Base-by-base conservation (phyloP, 2,888 invertebrate species). In the Ophonus ardosiacus region DNA sequence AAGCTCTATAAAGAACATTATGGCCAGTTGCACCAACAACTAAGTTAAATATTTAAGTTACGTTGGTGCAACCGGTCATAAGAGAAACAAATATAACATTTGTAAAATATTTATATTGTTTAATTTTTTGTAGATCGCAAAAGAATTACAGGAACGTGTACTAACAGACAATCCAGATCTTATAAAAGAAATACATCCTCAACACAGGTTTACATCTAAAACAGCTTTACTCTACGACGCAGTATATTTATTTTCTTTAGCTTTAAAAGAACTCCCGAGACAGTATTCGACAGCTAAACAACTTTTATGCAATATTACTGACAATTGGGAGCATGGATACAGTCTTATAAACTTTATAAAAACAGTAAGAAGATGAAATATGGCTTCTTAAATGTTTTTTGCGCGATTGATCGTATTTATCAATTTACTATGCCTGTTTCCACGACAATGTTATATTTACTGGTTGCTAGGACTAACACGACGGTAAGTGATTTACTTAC, bases 161-260 rank as follows among this genome's bases (percentile, higher is more conserved):
- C 71, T 21, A 83, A 68, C 31, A 56, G 24, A 59, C 43, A 85
- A 80, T 61, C 38, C 82, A 85, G n/a, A 31, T 18, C 61, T 65
- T 40, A 85, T 68, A 86, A 18, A 38, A 59, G 31, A 59, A 86
- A 56, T 84, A 81, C 78, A 78, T 84, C 4, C 87, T 86, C 87
- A 88, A 86, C 81, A 85, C 71, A 40, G 65, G 68, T 68, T 95
- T n/a, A 92, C 93, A 92, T 93, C 96, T 7, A 95, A 96, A 89
- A 94, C 96, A 86, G 98, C 97, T 6, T 92, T 98, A 86, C 93
- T 97, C 87, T 96, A 96, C 89, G 98, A 98, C 90, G 96, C 97
- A 0, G 96, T 98, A 13, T 93, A 94, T 87, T 91, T 98, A 87
- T 96, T 97, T 90, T 95, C 96, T n/a, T 93, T 94, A 88, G 97